Base-by-base conservation (phyloP, 2,797 vertebrate genomes). In the Crax fasciolata region DNA sequence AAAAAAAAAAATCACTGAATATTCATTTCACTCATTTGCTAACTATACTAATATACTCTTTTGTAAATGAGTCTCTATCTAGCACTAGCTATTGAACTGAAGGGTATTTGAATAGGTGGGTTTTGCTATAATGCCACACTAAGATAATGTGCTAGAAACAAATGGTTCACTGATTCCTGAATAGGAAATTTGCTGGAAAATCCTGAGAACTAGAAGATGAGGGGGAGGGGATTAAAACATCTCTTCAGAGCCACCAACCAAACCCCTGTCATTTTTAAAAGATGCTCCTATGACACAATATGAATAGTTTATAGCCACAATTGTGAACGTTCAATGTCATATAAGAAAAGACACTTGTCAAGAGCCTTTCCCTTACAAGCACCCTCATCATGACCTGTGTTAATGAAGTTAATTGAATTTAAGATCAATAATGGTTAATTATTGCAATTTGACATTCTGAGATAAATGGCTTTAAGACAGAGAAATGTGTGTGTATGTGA, bases 321-420 rank as follows among this genome's bases (percentile, higher is more conserved):
- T 88, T 51, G 91, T 32, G 93, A 97, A 96, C 93, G 96, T n/a
- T 71, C 91, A 94, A 95, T 96, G 97, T 98, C 98, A 97, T 97
- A 68, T 73, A 59, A 96, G 97, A 97, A 97, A 87, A 98, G 98
- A 97, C 97, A 98, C 98, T 98, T 98, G 98, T 98, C 98, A 98
- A 98, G 97, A 96, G 97, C 95, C 94, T 98, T 97, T 98, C 97
- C 97, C 97, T 98, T 98, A 98, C 98, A 98, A 97, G 98, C 96
- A 98, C 97, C 97, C 98, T 98, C 97, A 98, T 98, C 98, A 97
- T 98, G 98, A 98, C 98, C 99, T 97, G 98, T 97, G 98, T 99
- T 99, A 99, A 99, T 99, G 99, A 99, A 99, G 98, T 99, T 99
- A 99, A 99, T 99, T 99, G 99, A 99, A 99, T 99, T 98, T 98